Conservation (phyloP, 2,888 invertebrate species). For the Cerastis leucographa region DNA sequence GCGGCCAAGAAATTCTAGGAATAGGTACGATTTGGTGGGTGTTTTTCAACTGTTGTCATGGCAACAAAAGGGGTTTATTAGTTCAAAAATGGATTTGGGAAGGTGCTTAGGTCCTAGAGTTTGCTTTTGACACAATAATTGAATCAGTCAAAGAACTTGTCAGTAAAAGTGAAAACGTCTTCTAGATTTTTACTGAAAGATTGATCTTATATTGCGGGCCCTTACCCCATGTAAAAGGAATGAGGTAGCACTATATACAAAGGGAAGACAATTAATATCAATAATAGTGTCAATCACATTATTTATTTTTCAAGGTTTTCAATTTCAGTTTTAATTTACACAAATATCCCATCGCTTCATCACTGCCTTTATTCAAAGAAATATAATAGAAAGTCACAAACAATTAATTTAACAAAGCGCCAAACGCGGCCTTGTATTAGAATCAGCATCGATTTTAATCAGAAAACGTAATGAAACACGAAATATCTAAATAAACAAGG, state of each 20-base stretch:
- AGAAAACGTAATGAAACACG: slow-evolving; percentile 66
- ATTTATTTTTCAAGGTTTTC: background rate
- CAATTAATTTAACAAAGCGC: slow-evolving; percentile 56
- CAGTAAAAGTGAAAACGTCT: background rate
- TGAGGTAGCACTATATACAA: background rate
- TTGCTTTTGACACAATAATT: background rate
- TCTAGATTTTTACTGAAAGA: background rate
- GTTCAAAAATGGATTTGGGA: too few species aligned
- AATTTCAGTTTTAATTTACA: background rate
- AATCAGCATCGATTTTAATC: slow-evolving; percentile 64
- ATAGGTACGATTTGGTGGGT: too few species aligned
- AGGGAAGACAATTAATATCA: background rate
- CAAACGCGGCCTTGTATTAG: slow-evolving; percentile 43
- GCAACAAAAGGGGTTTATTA: too few species aligned
- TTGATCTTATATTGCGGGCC: background rate
- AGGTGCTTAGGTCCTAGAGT: background rate
- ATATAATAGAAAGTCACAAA: slow-evolving; percentile 41
- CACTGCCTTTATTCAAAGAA: slow-evolving; percentile 27
- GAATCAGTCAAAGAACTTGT: background rate
- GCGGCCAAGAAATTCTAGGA: too few species aligned
- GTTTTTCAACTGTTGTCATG: too few species aligned
- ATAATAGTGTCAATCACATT: background rate
- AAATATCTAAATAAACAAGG: slow-evolving; percentile 64
- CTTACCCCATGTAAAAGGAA: background rate
- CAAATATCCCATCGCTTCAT: background rate